Conservation (phyloP, 2,888 invertebrate species). For the Dromius quadrimaculatus region DNA sequence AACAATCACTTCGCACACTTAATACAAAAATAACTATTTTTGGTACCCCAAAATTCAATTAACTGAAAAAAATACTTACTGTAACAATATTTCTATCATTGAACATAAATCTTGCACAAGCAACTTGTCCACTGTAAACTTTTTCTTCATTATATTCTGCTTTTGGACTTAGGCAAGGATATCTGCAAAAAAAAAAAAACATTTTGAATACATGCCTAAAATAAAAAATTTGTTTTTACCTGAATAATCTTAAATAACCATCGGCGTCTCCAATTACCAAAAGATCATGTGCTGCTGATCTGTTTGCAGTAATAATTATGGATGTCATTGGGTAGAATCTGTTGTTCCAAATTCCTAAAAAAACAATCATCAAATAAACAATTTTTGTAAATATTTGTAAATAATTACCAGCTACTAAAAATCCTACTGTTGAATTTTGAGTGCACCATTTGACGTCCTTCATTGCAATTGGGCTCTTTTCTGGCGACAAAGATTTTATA, state of each 20-base stretch:
- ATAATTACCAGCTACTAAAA: conserved; percentile 81
- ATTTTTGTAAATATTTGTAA: background rate
- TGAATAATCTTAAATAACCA: conserved; percentile 87
- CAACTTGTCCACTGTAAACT: conserved; percentile 86
- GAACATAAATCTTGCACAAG: conserved; percentile 84
- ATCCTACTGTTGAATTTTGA: conserved; percentile 88
- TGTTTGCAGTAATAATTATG: conserved; percentile 84
- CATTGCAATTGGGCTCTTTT: conserved; percentile 90
- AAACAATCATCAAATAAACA: conserved; percentile 14
- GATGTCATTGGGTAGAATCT: conserved; percentile 88
- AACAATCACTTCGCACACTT: too few species aligned
- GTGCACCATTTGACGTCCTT: conserved; percentile 92
- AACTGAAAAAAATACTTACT: conserved; percentile 58
- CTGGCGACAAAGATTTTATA: conserved; percentile 86
- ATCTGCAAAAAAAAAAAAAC: conserved; percentile 67
- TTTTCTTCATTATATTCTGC: conserved; percentile 91
- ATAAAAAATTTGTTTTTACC: conserved; percentile 66
- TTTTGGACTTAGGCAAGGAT: conserved; percentile 87
- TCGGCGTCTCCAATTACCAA: conserved; percentile 90
- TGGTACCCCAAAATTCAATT: too few species aligned
- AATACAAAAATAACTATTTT: too few species aligned
- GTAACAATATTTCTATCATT: conserved; percentile 89
- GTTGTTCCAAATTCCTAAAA: conserved; percentile 87
- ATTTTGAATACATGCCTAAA: background rate
- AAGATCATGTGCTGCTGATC: conserved; percentile 86